Evolutionary conservation across 2,888 invertebrate species (phyloP).

Genomic region (Platerodrilus igneus): DNA sequence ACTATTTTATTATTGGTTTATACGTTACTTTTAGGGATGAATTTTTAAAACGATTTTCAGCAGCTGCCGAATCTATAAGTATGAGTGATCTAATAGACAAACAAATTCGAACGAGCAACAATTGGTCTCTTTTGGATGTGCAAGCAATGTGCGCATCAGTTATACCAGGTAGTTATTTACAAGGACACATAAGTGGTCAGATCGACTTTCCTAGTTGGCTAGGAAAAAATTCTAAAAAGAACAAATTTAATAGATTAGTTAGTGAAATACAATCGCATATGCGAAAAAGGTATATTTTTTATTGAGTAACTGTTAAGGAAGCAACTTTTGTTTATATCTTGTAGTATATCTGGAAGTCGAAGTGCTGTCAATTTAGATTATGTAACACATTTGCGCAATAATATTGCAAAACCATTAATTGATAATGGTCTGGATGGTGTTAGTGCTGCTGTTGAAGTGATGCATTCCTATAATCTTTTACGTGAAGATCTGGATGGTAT

Average conservation of each 20-base stretch:
- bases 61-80: slow-evolving; percentile 81
- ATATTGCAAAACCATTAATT: slow-evolving; percentile 73
- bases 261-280: slow-evolving; percentile 87
- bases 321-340: too few relatives aligned
- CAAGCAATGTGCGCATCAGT: slow-evolving; percentile 88
- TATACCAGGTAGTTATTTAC: slow-evolving; percentile 80
- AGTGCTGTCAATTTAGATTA: slow-evolving; percentile 85
- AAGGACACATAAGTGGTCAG: slow-evolving; percentile 72
- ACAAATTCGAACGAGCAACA: slow-evolving; percentile 70
- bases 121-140: slow-evolving; percentile 83
- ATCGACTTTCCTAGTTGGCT: slow-evolving; percentile 94
- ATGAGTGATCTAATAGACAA: slow-evolving; percentile 81
- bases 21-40: slow-evolving; percentile 48
- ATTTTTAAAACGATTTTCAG: slow-evolving; percentile 64
- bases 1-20: slow-evolving; percentile 26
- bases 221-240: slow-evolving; percentile 85
- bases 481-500: slow-evolving; percentile 90
- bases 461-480: slow-evolving; percentile 80
- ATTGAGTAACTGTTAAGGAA: too few relatives aligned
- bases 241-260: slow-evolving; percentile 74
- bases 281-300: slow-evolving; percentile 72
- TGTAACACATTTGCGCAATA: slow-evolving; percentile 68
- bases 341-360: slow-evolving; percentile 74
- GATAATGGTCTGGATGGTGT: slow-evolving; percentile 68
- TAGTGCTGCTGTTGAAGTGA: slow-evolving; percentile 61